Conservation (phyloP, 2,113 vertebrate species). For the Ranitomeya variabilis region DNA sequence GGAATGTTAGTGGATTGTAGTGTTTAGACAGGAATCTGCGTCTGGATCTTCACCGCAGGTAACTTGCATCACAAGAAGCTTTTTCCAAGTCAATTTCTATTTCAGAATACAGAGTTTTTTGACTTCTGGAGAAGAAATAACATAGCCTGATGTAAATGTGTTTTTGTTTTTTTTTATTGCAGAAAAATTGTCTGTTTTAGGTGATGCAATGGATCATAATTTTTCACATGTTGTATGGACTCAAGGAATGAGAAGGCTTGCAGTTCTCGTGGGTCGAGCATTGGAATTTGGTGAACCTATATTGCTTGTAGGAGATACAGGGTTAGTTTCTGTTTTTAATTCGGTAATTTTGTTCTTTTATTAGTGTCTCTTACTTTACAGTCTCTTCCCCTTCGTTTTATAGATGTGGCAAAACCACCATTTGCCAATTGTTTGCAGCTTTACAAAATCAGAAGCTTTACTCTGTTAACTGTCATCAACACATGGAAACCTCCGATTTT, state of each 20-base stretch:
- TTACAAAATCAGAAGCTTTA: slow-evolving; percentile 81
- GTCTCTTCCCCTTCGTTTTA: slow-evolving; percentile 2
- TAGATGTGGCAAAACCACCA: slow-evolving; percentile 96
- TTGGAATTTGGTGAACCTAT: slow-evolving; percentile 91
- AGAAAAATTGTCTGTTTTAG: slow-evolving; percentile 71
- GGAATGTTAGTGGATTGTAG: no score
- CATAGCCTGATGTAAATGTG: neutral
- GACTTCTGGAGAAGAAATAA: no score
- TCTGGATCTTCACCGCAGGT: no score
- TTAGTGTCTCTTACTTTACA: neutral
- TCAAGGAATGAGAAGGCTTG: slow-evolving; percentile 82
- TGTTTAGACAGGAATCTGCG: no score
- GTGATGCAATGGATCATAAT: slow-evolving; percentile 75
- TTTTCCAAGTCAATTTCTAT: no score
- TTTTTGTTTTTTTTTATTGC: slow-evolving; percentile 50
- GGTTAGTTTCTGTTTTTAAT: slow-evolving; percentile 71
- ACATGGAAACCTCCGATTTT: slow-evolving; percentile 98
- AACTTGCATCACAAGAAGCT: no score
- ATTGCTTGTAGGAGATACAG: slow-evolving; percentile 92
- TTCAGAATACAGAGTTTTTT: neutral
- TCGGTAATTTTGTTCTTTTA: neutral
- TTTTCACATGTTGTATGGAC: slow-evolving; percentile 95
- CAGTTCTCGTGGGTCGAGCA: slow-evolving; percentile 85
- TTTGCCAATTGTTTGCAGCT: slow-evolving; percentile 93
- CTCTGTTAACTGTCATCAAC: slow-evolving; percentile 91